These are phyloP conservation scores for Zoanthus solanderi DNA, from an alignment of 92 coral and sea anemone genomes.

Conservation along the genomic window DNA sequence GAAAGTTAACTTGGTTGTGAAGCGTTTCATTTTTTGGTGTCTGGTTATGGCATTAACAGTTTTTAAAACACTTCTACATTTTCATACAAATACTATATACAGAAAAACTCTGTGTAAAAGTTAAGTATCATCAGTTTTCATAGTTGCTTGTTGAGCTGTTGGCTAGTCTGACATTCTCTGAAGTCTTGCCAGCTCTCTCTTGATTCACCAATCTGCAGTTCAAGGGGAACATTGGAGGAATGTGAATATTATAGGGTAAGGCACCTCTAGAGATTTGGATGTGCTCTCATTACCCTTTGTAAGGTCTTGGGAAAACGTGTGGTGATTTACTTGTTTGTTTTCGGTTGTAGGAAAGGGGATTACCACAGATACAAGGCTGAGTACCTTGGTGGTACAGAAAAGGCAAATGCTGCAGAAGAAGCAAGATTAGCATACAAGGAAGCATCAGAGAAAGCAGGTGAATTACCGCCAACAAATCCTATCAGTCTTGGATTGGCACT, in stretches of 20 bases:
- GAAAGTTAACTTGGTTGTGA: not conserved
- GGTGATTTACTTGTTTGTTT: not conserved
- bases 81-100: not conserved
- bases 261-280: constrained; percentile 30
- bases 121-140: constrained; percentile 12
- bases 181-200: constrained; percentile 33
- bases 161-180: constrained; percentile 38
- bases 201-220: constrained; percentile 31
- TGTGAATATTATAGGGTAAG: constrained; percentile 44
- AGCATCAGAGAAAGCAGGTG: constrained; percentile 51
- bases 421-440: constrained; percentile 70
- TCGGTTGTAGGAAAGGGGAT: constrained; percentile 86
- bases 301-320: not conserved
- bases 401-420: constrained; percentile 57
- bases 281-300: constrained; percentile 6
- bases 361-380: constrained; percentile 79
- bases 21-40: not conserved
- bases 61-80: not conserved
- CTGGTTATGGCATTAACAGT: not conserved
- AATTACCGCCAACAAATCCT: constrained; percentile 69
- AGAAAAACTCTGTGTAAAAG: constrained; percentile 8
- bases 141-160: constrained; percentile 1
- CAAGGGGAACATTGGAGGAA: constrained; percentile 40
- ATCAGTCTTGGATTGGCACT: constrained; percentile 86
- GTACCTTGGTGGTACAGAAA: constrained; percentile 51